phyloP scores from a whole-genome alignment of 1,140 invertebrate species.

The Anthonomus grandis region DNA sequence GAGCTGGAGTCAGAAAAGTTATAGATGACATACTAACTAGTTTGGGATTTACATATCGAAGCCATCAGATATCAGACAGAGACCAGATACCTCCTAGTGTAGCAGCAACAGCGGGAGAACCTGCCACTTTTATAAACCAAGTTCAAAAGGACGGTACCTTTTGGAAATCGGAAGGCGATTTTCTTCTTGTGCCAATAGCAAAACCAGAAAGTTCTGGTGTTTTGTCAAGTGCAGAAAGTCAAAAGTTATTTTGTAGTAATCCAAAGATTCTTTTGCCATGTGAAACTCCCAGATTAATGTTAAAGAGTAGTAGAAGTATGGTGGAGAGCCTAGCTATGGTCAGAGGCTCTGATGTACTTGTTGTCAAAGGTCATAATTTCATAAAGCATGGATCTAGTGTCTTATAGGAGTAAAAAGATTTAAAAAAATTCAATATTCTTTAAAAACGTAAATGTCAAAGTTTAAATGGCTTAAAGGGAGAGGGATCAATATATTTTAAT shows the following conservation, averaged over 20 bases:
- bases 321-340: conserved; percentile 41
- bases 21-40: conserved; percentile 52
- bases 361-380: conserved; percentile 33
- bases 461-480: conserved; percentile 4
- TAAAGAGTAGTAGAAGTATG: conserved; percentile 42
- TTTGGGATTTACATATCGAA: conserved; percentile 49
- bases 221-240: conserved; percentile 32
- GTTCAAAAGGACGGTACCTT: conserved; percentile 35
- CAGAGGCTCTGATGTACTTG: conserved; percentile 40
- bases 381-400: conserved; percentile 43
- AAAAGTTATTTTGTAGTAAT: conserved; percentile 30
- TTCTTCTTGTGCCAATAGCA: conserved; percentile 43
- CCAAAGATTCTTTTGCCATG: conserved; percentile 32
- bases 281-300: conserved; percentile 29
- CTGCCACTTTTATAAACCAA: conserved; percentile 41
- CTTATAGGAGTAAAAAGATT: too few relatives aligned
- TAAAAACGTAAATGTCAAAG: too few relatives aligned
- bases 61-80: conserved; percentile 32
- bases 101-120: conserved; percentile 42
- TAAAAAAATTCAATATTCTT: too few relatives aligned
- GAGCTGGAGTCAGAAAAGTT: conserved; percentile 58
- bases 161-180: conserved; percentile 37
- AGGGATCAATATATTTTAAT: conserved; percentile 18
- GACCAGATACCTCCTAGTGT: conserved; percentile 40
- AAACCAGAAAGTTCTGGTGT: conserved; percentile 41